Evolutionary conservation across 2,888 invertebrate genomes (phyloP).

Genomic region (Apeira syringaria): DNA sequence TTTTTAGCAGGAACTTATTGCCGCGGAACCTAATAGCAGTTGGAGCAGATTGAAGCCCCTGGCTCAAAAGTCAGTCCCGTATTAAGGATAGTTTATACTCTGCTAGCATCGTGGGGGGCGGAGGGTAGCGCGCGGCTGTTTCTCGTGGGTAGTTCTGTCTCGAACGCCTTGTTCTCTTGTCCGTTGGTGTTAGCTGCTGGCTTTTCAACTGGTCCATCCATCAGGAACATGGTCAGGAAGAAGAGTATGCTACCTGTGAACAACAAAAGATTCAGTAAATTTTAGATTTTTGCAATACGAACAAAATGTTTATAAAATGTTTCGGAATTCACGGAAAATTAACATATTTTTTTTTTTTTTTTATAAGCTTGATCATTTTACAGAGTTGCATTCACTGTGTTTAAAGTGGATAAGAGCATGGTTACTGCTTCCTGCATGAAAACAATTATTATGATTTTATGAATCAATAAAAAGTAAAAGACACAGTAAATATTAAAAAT

Average conservation of each 20-base stretch:
- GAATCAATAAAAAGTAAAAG: no score
- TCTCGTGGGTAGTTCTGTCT: constrained; percentile 64
- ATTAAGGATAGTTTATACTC: constrained; percentile 35
- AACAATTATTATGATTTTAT: no score
- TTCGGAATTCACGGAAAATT: no score
- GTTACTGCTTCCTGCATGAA: no score
- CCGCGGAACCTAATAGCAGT: no score
- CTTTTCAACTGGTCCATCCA: constrained; percentile 85
- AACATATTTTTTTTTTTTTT: no score
- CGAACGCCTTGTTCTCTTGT: constrained; percentile 81
- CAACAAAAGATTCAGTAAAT: neutral
- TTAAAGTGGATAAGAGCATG: no score
- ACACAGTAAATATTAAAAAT: no score
- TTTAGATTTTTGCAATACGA: neutral
- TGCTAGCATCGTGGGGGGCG: constrained; percentile 40
- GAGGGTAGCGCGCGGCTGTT: constrained; percentile 35
- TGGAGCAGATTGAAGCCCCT: neutral
- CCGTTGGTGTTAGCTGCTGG: constrained; percentile 50
- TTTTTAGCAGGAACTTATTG: no score
- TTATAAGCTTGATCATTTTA: no score
- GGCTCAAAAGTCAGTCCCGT: neutral
- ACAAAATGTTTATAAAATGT: no score
- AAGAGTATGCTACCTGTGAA: constrained; percentile 91
- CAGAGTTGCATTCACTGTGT: no score
- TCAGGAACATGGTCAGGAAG: constrained; percentile 91